phyloP scores from a whole-genome alignment of 2,888 invertebrate genomes.

The Eudasyphora cyanicolor region DNA sequence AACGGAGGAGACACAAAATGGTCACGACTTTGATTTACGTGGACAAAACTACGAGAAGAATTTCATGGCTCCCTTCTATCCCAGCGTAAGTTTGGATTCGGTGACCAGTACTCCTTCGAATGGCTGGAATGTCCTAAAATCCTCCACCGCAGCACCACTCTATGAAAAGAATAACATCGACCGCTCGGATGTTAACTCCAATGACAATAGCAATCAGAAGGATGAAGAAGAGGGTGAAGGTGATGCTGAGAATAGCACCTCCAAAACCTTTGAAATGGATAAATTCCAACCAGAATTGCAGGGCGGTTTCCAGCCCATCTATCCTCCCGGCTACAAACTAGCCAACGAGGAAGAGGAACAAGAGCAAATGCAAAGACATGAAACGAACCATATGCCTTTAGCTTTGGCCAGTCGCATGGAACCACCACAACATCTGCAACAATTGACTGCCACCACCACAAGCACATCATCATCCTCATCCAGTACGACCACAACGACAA shows the following conservation, averaged over 20 bases:
- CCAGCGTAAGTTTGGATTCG: conserved; percentile 83
- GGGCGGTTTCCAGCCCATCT: conserved; percentile 87
- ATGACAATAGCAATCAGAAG: conserved; percentile 58
- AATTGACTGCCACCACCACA: conserved; percentile 45
- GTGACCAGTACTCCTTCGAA: conserved; percentile 81
- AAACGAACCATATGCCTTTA: conserved; percentile 68
- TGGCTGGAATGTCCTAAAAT: conserved; percentile 84
- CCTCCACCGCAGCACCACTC: conserved; percentile 69
- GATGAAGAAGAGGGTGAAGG: conserved; percentile 62
- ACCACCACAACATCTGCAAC: conserved; percentile 46
- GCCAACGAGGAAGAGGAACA: conserved; percentile 69
- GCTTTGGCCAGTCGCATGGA: conserved; percentile 70
- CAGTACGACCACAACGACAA: conserved; percentile 39
- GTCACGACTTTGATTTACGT: conserved; percentile 76
- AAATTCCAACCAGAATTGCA: conserved; percentile 86
- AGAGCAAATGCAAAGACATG: conserved; percentile 51
- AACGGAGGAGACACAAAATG: conserved; percentile 74
- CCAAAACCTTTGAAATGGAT: conserved; percentile 83
- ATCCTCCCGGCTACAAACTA: conserved; percentile 79
- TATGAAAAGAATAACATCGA: conserved; percentile 78
- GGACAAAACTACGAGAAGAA: conserved; percentile 80
- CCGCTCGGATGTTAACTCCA: conserved; percentile 72
- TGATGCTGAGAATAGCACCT: conserved; percentile 73
- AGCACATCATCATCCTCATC: conserved; percentile 32
- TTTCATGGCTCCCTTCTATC: conserved; percentile 86